Base-by-base conservation (phyloP, 2,888 invertebrate species). In the Mechanitis messenoides region DNA sequence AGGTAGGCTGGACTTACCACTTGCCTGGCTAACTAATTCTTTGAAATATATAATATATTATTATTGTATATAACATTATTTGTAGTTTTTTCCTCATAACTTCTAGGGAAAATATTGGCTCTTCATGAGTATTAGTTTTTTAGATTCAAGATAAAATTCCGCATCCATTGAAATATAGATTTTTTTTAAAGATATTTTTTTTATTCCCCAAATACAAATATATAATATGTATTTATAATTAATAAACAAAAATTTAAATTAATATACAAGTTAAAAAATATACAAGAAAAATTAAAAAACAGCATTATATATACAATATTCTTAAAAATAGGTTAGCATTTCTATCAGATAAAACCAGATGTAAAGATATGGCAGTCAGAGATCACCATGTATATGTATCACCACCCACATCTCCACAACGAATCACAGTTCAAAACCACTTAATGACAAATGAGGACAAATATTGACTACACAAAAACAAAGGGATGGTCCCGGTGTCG, bases 401-500 rank as follows among this genome's bases (percentile, higher is more conserved):
- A 56, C 45, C 61, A 47, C 45, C 53, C 71, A 72, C 71, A 71
- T 73, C 78, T 72, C 72, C 71, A 64, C 76, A 72, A 81, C 83
- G 79, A 81, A 83, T 84, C 81, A 75, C 71, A 74, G 71, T 79
- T 81, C 76, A 74, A 77, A 79, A 81, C 78, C 82, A 78, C 81
- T 79, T 81, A 79, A 78, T 81, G 85, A 87, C 87, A 87, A 64
- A 66, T 64, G 62, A 62, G 64, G 58, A 64, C 64, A 66, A 64
- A 66, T 66, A 66, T 66, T 66, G 65, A 66, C 66, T 56, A 78
- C 76, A 83, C 81, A 88, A 87, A 89, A 89, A 90, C 89, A 90
- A 90, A 87, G 84, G 80, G 81, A 73, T 73, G 77, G 72, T 69
- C 75, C 70, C 73, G 83, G 87, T 90, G 88, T 87, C 89, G 84